phyloP scores from a whole-genome alignment of 2,888 invertebrate genomes.

The Patella depressa region DNA sequence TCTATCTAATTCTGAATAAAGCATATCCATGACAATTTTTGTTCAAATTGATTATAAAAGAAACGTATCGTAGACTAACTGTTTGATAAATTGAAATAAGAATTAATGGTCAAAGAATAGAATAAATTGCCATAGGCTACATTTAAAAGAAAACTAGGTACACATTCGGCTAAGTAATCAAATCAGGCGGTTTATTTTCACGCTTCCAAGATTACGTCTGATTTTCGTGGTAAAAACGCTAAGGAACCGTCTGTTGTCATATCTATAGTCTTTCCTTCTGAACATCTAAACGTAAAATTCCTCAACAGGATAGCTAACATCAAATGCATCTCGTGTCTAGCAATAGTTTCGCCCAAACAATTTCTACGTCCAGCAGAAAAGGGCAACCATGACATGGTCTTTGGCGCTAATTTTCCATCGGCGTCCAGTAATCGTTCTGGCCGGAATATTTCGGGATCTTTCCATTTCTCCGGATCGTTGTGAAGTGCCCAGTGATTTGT shows the following conservation, averaged over 20 bases:
- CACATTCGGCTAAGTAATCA: no score
- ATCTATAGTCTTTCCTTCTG: background rate
- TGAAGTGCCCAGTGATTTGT: conserved; percentile 54
- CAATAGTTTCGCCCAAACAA: conserved; percentile 35
- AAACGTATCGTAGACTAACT: no score
- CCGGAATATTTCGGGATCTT: conserved; percentile 47
- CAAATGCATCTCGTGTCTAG: conserved; percentile 32
- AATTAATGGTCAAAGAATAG: no score
- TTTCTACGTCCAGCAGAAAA: conserved; percentile 50
- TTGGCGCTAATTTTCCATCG: conserved; percentile 48
- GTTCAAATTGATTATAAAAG: no score
- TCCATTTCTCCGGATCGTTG: conserved; percentile 51
- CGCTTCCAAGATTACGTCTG: background rate
- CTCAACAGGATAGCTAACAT: conserved; percentile 27
- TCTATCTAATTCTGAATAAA: no score
- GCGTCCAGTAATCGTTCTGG: conserved; percentile 55
- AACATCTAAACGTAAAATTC: conserved; percentile 23
- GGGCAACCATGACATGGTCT: conserved; percentile 55
- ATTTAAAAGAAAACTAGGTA: no score
- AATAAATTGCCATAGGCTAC: no score
- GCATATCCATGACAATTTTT: no score
- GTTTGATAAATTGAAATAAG: no score
- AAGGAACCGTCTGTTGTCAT: background rate
- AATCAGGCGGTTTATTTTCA: no score
- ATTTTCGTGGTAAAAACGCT: background rate